phyloP scores from a whole-genome alignment of 2,797 vertebrate genomes.

The Hylomyscus alleni region DNA sequence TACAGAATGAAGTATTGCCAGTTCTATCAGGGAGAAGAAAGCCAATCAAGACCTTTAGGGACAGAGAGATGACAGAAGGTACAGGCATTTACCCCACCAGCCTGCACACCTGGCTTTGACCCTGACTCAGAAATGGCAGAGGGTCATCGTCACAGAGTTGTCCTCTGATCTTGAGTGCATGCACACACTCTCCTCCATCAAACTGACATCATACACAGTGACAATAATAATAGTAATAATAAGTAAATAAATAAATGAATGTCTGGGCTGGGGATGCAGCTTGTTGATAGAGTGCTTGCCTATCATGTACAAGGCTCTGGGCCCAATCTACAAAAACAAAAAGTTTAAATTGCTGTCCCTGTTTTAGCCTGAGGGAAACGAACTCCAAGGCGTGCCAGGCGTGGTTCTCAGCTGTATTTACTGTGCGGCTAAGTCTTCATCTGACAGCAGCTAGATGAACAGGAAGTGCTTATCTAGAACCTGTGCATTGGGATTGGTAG shows the following conservation, averaged over 20 bases:
- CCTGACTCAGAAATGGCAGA: no score
- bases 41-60: neutral
- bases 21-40: neutral
- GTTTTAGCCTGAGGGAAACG: neutral
- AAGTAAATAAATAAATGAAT: neutral
- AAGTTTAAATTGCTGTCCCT: neutral
- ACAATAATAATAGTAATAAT: neutral
- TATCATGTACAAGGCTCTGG: neutral
- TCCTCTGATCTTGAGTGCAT: neutral
- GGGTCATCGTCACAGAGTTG: neutral
- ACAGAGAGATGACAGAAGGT: neutral
- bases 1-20: neutral
- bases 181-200: neutral
- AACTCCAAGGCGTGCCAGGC: neutral
- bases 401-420: conserved; percentile 23
- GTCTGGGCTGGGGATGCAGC: neutral
- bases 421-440: neutral
- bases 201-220: neutral
- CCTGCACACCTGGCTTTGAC: neutral
- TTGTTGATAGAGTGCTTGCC: neutral
- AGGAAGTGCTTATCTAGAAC: neutral
- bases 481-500: neutral
- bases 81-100: neutral
- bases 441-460: neutral
- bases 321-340: neutral